Evolutionary conservation across 2,113 vertebrate species (phyloP), one percentile per base, ranked within the genome.

Genomic region (Micronycteris hirsuta): DNA sequence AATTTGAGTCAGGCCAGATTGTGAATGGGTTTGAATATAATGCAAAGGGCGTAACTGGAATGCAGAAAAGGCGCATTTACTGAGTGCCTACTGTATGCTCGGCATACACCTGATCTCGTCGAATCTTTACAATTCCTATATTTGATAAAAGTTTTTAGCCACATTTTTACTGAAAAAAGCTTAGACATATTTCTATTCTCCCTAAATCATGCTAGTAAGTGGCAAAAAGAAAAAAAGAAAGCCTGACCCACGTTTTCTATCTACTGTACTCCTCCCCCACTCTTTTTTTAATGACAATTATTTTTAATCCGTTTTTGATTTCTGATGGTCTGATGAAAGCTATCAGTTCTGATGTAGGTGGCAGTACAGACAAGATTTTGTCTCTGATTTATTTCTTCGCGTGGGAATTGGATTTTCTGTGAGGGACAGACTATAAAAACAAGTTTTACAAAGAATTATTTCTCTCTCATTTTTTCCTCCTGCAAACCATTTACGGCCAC

Each of bases 371-470:
- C 2, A 80, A 47, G 61, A 77, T 77, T 86, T 82, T 56, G 43
- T 49, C 78, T 38, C 52, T 91, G 38, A 71, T 83, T 70, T 85
- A 77, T 77, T 85, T 93, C 52, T 33, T 38, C 70, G 74, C 1
- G 28, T 28, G 68, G 33, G 24, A 81, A 86, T 88, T 68, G 63
- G 33, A 70, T 95, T 91, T 89, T 28, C 33, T 73, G 22, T 52
- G 61, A n/a, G 24, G 22, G 73, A 54, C 24, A 93, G 36, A 91
- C 19, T 45, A 43, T 70, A 83, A n/a, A 83, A 74, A 81, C 16
- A 45, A 38, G 17, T 91, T 86, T 95, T 89, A 89, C 45, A 73
- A 93, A 91, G 54, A 96, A 56, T 65, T 63, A 77, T 45, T 93
- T 49, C 22, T 82, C 31, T 94, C 8, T 84, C 52, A 56, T 65